Evolutionary conservation across 2,797 vertebrate genomes (phyloP).

Genomic region (Margarornis squamiger): DNA sequence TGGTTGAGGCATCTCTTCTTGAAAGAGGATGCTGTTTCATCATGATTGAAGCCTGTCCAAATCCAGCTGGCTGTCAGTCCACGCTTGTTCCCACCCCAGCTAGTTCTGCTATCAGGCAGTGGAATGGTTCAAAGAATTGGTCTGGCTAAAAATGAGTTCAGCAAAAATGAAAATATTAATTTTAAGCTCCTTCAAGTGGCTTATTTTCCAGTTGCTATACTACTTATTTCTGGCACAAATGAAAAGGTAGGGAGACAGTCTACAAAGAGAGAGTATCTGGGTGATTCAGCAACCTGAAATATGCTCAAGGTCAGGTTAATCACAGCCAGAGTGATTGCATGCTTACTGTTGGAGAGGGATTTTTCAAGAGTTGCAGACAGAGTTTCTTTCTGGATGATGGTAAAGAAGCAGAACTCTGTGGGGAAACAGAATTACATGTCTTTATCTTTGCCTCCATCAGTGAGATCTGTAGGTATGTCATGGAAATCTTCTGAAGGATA

Average conservation of each 20-base stretch:
- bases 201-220: neutral
- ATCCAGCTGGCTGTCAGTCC: fast-evolving
- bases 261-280: neutral
- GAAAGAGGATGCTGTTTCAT: neutral
- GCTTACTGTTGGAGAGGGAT: neutral
- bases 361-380: neutral
- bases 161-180: neutral
- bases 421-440: neutral
- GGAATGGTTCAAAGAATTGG: neutral
- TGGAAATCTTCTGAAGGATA: neutral
- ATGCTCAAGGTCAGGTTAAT: neutral
- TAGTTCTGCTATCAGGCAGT: neutral
- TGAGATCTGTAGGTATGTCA: neutral
- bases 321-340: neutral
- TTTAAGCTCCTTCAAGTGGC: neutral
- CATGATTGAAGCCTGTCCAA: neutral
- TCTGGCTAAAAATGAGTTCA: neutral
- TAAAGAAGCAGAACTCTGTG: neutral
- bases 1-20: neutral
- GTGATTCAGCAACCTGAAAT: neutral
- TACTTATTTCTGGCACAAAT: neutral
- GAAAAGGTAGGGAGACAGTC: neutral
- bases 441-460: neutral
- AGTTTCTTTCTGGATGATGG: neutral
- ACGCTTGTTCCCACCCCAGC: fast-evolving